Evolutionary conservation across 2,888 invertebrate species (phyloP), one percentile per base, ranked within the genome.

Genomic region (Micoletzkya japonica): DNA sequence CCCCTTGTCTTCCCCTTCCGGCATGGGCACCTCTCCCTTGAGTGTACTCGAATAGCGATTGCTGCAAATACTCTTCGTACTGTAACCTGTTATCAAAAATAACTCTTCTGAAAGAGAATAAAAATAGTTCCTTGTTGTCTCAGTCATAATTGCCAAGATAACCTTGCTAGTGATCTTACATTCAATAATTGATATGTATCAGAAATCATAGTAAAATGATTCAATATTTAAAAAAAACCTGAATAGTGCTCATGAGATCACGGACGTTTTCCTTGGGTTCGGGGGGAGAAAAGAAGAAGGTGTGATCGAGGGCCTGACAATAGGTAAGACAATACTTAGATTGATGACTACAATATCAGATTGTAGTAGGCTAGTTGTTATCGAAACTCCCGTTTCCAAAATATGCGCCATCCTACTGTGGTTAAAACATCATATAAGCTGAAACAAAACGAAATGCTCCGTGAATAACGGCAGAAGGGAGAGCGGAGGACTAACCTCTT

Each of bases 281-380:
- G 0, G 98, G 97, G 86, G 95, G 94, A 4, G 92, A 92, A 94
- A 95, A 98, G 88, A 98, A 98, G 88, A 97, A 98, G 86, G 95
- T 94, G 85, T 98, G 96, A 88, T 95, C 94, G 1, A 98, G 86
- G 2, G 79, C 79, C 34, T 67, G 37, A 52, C n/a, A 34, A 30
- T 37, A 64, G 30, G 17, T 14, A 26, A 28, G 1, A 4, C 24
- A 37, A 24, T 24, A 3, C 36, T 37, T 36, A 37, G 24, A 59
- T 37, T n/a, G 17, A 34, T 1, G n/a, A 52, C 39, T 10, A 7
- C 7, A 39, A 39, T 10, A n/a, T n/a, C n/a, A n/a, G n/a, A n/a
- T n/a, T n/a, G n/a, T n/a, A n/a, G n/a, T n/a, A n/a, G n/a, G n/a
- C n/a, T n/a, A n/a, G n/a, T n/a, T n/a, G n/a, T n/a, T n/a, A n/a